These are phyloP conservation scores for Styela clava DNA, from an alignment of 23 tunicate species.

Conservation along the genomic window DNA sequence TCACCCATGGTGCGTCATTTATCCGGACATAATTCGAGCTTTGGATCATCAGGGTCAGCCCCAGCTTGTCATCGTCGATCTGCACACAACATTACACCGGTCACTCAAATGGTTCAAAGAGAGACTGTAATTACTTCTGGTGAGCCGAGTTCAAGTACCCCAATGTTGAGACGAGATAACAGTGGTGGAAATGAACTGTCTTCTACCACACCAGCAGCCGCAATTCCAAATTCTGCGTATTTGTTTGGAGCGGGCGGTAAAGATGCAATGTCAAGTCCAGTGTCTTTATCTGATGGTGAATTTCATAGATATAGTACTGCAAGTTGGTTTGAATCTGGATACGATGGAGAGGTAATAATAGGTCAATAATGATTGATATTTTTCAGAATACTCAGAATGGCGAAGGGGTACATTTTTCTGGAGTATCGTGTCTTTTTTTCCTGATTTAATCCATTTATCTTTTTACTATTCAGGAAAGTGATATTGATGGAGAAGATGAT, in stretches of 20 bases:
- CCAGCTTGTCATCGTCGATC: slow-evolving; percentile 8
- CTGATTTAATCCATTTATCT: too few species aligned
- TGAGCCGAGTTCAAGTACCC: slow-evolving; percentile 22
- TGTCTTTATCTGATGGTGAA: slow-evolving; percentile 53
- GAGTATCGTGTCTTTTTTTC: too few species aligned
- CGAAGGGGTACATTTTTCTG: too few species aligned
- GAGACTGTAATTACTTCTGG: not conserved
- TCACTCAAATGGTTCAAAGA: slow-evolving; percentile 1
- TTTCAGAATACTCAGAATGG: too few species aligned
- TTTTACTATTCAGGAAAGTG: slow-evolving; percentile 34
- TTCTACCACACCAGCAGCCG: not conserved
- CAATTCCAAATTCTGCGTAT: slow-evolving; percentile 12
- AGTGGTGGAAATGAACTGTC: not conserved
- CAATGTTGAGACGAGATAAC: slow-evolving; percentile 11
- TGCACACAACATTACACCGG: slow-evolving; percentile 1
- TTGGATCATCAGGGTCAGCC: not conserved
- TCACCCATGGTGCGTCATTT: slow-evolving; percentile 4
- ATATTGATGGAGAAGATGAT: slow-evolving; percentile 50
- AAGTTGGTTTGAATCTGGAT: slow-evolving; percentile 81
- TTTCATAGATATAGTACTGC: slow-evolving; percentile 51
- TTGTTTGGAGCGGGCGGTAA: not conserved
- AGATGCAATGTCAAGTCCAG: slow-evolving; percentile 20
- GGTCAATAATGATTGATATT: too few species aligned
- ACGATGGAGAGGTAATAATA: slow-evolving; percentile 79
- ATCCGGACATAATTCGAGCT: not conserved